Evolutionary conservation across 2,888 invertebrate species (phyloP).

Genomic region (Orchestes rusci): DNA sequence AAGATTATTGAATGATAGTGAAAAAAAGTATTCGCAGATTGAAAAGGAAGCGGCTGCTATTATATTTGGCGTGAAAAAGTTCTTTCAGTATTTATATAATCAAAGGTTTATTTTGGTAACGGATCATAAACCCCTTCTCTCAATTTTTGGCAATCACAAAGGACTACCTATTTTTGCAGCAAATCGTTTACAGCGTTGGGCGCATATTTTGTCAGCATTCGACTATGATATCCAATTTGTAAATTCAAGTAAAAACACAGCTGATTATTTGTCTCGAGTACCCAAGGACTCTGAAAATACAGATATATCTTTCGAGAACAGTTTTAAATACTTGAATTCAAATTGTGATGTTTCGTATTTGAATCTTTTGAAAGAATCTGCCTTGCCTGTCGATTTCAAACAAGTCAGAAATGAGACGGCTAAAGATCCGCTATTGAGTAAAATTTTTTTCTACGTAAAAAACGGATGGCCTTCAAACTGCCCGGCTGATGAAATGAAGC

Average conservation of each 20-base stretch:
- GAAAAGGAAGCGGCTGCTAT: no score
- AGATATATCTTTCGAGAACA: neutral
- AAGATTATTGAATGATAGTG: slow-evolving; percentile 6
- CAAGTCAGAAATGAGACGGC: slow-evolving; percentile 9
- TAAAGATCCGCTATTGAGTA: slow-evolving; percentile 12
- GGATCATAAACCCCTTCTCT: slow-evolving; percentile 9
- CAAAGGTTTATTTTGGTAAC: no score
- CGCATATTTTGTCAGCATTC: slow-evolving; percentile 7
- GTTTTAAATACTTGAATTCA: slow-evolving; percentile 1
- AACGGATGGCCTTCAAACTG: slow-evolving; percentile 10
- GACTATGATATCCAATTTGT: slow-evolving; percentile 8
- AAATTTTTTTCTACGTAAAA: slow-evolving; percentile 11
- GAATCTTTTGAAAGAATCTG: slow-evolving; percentile 6
- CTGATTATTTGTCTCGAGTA: slow-evolving; percentile 9
- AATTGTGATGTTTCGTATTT: slow-evolving; percentile 12
- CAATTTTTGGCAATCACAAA: slow-evolving; percentile 10
- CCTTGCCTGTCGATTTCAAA: slow-evolving; percentile 10
- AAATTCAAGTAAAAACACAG: slow-evolving; percentile 2
- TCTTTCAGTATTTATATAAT: no score
- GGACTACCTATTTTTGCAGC: slow-evolving; percentile 13
- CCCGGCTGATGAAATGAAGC: slow-evolving; percentile 7
- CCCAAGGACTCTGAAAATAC: slow-evolving; percentile 2
- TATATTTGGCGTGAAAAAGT: no score
- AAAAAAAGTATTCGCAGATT: slow-evolving; percentile 5
- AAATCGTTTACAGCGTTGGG: slow-evolving; percentile 11